phyloP scores from a whole-genome alignment of 2,888 invertebrate species.

The Parnassius glacialis region DNA sequence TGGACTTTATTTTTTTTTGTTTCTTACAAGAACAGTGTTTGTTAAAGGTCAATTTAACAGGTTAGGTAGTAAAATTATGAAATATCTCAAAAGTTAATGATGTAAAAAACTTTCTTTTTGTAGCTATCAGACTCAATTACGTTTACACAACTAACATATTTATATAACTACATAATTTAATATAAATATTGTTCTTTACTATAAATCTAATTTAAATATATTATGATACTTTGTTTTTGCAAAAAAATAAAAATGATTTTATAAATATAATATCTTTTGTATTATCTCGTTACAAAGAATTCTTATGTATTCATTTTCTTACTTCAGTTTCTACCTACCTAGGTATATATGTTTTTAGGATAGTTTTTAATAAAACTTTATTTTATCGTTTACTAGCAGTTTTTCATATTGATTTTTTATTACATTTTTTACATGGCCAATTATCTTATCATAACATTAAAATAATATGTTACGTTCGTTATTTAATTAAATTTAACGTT shows the following conservation, averaged over 20 bases:
- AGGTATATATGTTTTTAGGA: slow-evolving; percentile 39
- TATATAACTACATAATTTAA: no score
- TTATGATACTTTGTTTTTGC: no score
- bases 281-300: slow-evolving; percentile 41
- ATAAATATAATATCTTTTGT: background rate
- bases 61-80: no score
- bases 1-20: no score
- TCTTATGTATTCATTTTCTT: slow-evolving; percentile 47
- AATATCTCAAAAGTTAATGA: no score
- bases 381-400: background rate
- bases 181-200: no score
- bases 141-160: no score
- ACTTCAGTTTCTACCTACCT: slow-evolving; percentile 32
- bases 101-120: no score
- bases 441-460: background rate
- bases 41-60: no score
- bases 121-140: no score
- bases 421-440: background rate
- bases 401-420: background rate
- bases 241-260: slow-evolving; percentile 1
- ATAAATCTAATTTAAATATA: no score
- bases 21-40: no score
- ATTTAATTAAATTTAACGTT: slow-evolving; percentile 12
- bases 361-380: slow-evolving; percentile 24
- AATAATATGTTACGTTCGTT: background rate